Evolutionary conservation across 2,113 vertebrate genomes (phyloP).

Genomic region (Orthonyx spaldingii): DNA sequence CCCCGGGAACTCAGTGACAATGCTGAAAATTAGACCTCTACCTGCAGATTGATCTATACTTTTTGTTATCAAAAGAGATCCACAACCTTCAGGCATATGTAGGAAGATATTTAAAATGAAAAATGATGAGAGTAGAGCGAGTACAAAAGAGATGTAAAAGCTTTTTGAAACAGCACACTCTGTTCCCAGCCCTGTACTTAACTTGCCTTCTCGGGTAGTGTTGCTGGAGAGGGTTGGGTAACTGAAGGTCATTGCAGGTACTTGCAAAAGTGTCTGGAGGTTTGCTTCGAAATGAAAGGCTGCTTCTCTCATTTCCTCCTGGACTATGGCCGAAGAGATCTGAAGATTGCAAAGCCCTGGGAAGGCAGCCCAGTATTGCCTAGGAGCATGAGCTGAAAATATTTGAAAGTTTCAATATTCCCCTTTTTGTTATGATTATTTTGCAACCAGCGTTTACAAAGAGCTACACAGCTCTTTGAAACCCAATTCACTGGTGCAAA

Average conservation of each 20-base stretch:
- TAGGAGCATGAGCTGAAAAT: background rate
- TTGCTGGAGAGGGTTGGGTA: background rate
- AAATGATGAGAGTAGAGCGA: conserved; percentile 4
- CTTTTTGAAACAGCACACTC: conserved; percentile 20
- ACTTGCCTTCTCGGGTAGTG: background rate
- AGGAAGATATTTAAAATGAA: conserved; percentile 25
- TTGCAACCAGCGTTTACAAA: background rate
- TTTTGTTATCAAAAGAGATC: background rate
- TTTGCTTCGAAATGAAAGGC: conserved; percentile 29
- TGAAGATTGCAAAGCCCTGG: background rate
- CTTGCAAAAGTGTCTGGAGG: background rate
- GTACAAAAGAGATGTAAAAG: conserved; percentile 27
- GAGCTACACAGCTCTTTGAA: background rate
- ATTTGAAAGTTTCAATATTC: background rate
- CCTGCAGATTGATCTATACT: background rate
- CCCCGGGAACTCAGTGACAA: background rate
- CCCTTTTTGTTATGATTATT: background rate
- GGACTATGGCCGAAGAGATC: background rate
- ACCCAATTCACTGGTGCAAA: conserved; percentile 9
- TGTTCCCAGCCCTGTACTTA: background rate
- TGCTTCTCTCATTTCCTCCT: conserved; percentile 35
- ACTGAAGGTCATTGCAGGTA: conserved; percentile 38
- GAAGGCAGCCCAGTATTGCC: background rate
- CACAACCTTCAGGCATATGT: background rate
- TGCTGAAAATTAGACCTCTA: background rate